These are phyloP conservation scores for Atrichornis clamosus DNA, from an alignment of 2,113 vertebrate genomes.

Conservation along the genomic window DNA sequence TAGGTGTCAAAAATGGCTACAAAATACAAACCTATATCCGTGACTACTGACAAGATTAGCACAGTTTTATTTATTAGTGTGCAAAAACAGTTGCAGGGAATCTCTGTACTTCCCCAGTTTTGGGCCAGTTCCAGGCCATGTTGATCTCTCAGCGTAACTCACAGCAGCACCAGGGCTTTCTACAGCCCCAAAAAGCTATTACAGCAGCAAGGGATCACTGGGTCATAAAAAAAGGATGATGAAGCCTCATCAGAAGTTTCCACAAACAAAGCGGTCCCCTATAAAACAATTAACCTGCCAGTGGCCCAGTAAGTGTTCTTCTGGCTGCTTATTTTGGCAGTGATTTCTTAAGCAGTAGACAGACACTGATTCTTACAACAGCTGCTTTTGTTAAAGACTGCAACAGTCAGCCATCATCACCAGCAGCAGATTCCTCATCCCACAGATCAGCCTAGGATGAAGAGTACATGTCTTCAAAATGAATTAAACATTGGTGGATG, in stretches of 20 bases:
- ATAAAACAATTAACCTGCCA: background rate
- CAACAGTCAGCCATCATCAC: background rate
- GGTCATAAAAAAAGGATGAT: background rate
- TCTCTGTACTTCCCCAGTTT: background rate
- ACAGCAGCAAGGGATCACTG: constrained; percentile 14
- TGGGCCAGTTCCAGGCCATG: constrained; percentile 1
- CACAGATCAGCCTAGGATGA: background rate
- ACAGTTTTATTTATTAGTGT: constrained; percentile 12
- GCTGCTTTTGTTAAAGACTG: background rate
- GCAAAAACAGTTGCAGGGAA: constrained; percentile 2
- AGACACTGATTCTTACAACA: background rate
- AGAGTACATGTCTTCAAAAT: background rate
- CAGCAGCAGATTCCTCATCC: background rate
- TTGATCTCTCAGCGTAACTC: constrained; percentile 37
- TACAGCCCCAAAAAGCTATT: constrained; percentile 18
- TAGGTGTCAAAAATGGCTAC: background rate
- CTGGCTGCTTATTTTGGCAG: constrained; percentile 24
- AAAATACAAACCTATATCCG: constrained; percentile 2
- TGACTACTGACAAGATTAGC: background rate
- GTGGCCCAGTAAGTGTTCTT: background rate
- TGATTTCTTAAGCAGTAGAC: constrained; percentile 23
- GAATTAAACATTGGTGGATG: background rate
- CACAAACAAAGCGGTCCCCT: background rate
- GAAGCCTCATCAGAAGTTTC: constrained; percentile 15
- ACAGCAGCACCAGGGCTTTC: constrained; percentile 41